phyloP scores from a whole-genome alignment of 2,888 invertebrate species.

The Leptinotarsa haldemani region DNA sequence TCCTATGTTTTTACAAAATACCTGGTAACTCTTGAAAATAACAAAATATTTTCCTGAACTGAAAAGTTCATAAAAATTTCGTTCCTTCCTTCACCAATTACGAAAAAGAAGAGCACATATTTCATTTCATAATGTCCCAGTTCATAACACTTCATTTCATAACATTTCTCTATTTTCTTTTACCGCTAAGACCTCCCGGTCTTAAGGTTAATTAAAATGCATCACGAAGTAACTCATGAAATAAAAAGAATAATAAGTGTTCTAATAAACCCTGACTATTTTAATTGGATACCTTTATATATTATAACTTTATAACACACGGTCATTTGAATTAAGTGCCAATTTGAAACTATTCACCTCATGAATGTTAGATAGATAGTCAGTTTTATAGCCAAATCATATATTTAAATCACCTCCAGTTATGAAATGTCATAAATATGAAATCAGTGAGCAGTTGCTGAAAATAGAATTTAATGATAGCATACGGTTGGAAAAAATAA shows the following conservation, averaged over 20 bases:
- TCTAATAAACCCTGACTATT: constrained; percentile 38
- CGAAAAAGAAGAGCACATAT: too few species aligned
- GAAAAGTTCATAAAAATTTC: too few species aligned
- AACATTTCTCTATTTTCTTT: not conserved
- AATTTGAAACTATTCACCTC: constrained; percentile 32
- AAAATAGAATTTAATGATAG: not conserved
- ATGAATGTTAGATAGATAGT: constrained; percentile 32
- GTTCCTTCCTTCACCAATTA: too few species aligned
- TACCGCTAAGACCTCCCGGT: constrained; percentile 5
- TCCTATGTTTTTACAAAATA: too few species aligned
- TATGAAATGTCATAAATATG: constrained; percentile 17
- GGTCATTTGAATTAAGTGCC: constrained; percentile 35
- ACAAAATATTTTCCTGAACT: too few species aligned
- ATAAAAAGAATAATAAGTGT: constrained; percentile 35
- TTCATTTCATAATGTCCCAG: too few species aligned
- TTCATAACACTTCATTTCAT: not conserved
- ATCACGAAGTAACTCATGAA: constrained; percentile 5
- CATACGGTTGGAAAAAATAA: not conserved
- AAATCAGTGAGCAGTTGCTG: not conserved
- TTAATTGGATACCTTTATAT: constrained; percentile 39
- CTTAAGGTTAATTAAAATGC: constrained; percentile 31
- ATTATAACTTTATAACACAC: constrained; percentile 27
- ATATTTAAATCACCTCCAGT: constrained; percentile 17
- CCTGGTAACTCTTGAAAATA: too few species aligned
- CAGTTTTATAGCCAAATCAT: constrained; percentile 23